Base-by-base conservation (phyloP, 2,797 vertebrate genomes). In the Anabas testudineus region DNA sequence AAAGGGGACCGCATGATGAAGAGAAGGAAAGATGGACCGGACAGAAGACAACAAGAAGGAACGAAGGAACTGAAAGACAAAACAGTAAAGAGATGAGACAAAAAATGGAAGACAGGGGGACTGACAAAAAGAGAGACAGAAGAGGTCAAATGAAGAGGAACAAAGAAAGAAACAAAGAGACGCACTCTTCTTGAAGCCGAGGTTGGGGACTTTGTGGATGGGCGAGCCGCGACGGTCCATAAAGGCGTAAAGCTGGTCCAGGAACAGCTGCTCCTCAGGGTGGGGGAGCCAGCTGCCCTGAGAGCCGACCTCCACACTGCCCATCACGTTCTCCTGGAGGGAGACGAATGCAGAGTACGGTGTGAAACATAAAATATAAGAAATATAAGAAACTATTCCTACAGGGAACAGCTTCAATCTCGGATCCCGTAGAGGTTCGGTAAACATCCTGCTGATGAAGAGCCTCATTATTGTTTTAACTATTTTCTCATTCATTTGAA, bases 151-250 rank as follows among this genome's bases (percentile, higher is more conserved):
- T 21, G 6, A 59, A 9, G 14, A 15, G 5, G 19, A 4, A 18
- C 4, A 4, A 5, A 6, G 5, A 21, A 0, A 10, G 0, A 12
- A 36, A 16, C 37, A 7, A 8, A 2, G 22, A 46, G 2, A 80
- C 94, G 93, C 84, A 95, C 94, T 95, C 89, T 95, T 95, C 78
- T 95, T 95, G 80, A 95, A 95, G 69, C 95, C 95, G 14, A 95
- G 92, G 87, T 95, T 94, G 19, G 95, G 95, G 34, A 95, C 94
- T 76, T 95, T 95, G 88, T 91, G 88, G 84, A 95, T 94, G 54
- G 94, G 92, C 0, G 91, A 88, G 2, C 94, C 94, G 1, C 87
- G 54, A 2, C 83, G 84, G 3, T 94, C 91, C 95, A 95, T 95
- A 88, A 89, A 95, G 72, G 67, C 7, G 48, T 76, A 93, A 6